Evolutionary conservation across 2,888 invertebrate genomes (phyloP).

Genomic region (Limnephilus lunatus): DNA sequence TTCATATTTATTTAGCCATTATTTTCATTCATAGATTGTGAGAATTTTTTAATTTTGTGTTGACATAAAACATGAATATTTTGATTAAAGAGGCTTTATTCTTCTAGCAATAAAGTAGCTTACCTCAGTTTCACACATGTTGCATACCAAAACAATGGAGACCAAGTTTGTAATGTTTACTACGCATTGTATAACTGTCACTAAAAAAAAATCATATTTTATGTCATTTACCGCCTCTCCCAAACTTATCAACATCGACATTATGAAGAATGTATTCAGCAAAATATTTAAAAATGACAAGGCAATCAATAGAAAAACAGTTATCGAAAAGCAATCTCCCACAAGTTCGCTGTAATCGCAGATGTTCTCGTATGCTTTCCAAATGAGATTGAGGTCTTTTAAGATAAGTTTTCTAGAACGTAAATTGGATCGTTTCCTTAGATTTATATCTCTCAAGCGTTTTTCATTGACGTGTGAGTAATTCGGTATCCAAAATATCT

Average conservation of each 20-base stretch:
- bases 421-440: neutral
- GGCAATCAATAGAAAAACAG: neutral
- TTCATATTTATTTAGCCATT: no score
- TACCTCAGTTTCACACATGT: slow-evolving; percentile 6
- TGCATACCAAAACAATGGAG: neutral
- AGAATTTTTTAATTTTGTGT: no score
- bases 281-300: neutral
- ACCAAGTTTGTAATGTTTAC: neutral
- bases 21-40: no score
- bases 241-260: neutral
- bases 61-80: no score
- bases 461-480: neutral
- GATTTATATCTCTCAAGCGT: neutral
- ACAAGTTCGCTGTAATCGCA: neutral
- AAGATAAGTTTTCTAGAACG: neutral
- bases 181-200: no score
- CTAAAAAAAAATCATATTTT: neutral
- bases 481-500: neutral
- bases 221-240: neutral
- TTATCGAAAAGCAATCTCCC: neutral
- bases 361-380: neutral
- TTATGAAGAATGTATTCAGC: neutral
- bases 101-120: neutral
- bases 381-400: neutral
- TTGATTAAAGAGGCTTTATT: no score